Evolutionary conservation across 2,797 vertebrate species (phyloP), one percentile per base, ranked within the genome.

Genomic region (Rhabdomys pumilio): DNA sequence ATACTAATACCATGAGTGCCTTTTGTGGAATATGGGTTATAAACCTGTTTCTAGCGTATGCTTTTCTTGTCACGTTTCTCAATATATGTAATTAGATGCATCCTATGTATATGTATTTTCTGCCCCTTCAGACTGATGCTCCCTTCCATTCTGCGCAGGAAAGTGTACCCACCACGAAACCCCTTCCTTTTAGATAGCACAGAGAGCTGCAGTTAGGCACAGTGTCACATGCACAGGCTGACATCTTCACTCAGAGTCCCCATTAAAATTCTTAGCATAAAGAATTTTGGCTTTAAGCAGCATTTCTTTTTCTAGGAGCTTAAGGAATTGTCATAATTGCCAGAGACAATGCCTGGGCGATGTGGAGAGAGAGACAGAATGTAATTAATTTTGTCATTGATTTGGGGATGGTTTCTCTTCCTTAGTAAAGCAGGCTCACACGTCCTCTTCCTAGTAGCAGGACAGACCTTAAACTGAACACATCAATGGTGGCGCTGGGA

Each of bases 301-400:
- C 83, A 90, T 73, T 84, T 96, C 86, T 90, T 85, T 94, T 89
- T 69, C 88, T 81, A 59, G 86, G 47, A 88, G 94, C 83, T 88
- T 94, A 96, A 93, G 75, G 47, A 90, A 95, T 95, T 97, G 94
- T 94, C 91, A 72, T 96, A 96, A 98, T 96, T 96, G 83, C 93
- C 76, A 65, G 79, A 91, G 89, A 92, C 75, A 94, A 96, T 94
- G 94, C 80, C 53, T 47, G 82, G 88, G 41, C 20, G 8, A 85
- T 73, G 90, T 73, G 72, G 91, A 65, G 50, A 57, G 80, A 76
- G 90, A 96, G 93, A 87, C 24, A 92, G 93, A 94, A 85, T 94
- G 72, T 80, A 95, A 95, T 97, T 90, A 93, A 91, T 81, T 92
- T 92, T 96, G 94, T 80, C 93, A 84, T 79, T 91, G 93, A 93